These are phyloP conservation scores for Mionectes olivaceus DNA, from an alignment of 2,797 vertebrate genomes.

Conservation along the genomic window DNA sequence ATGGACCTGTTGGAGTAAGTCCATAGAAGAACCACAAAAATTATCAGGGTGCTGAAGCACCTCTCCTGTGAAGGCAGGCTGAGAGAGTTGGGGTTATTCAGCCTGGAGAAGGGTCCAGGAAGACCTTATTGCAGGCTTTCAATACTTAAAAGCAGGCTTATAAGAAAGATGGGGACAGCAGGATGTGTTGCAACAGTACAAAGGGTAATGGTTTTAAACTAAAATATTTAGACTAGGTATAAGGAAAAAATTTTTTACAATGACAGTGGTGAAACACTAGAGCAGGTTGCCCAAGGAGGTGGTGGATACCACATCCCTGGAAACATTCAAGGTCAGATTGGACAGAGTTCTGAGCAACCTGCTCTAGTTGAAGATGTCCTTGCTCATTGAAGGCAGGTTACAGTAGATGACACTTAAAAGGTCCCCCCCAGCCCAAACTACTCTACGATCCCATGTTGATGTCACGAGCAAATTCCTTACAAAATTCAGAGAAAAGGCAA, in stretches of 20 bases:
- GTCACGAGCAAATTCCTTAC: neutral
- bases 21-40: neutral
- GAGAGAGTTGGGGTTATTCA: neutral
- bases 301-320: neutral
- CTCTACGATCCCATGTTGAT: neutral
- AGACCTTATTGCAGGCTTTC: neutral
- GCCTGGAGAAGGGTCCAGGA: neutral
- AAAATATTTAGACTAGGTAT: neutral
- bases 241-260: neutral
- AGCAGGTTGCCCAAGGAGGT: neutral
- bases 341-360: neutral
- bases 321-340: neutral
- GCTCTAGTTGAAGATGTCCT: neutral
- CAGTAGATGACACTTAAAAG: neutral
- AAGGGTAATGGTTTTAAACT: neutral
- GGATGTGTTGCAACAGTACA: neutral
- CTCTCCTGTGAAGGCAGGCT: neutral
- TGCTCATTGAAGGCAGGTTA: neutral
- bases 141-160: neutral
- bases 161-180: neutral
- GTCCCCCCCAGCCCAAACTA: neutral
- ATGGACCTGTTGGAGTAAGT: neutral
- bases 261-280: neutral
- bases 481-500: neutral
- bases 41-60: neutral